Base-by-base conservation (phyloP, 2,888 invertebrate genomes). In the Xanthorhoe designata region DNA sequence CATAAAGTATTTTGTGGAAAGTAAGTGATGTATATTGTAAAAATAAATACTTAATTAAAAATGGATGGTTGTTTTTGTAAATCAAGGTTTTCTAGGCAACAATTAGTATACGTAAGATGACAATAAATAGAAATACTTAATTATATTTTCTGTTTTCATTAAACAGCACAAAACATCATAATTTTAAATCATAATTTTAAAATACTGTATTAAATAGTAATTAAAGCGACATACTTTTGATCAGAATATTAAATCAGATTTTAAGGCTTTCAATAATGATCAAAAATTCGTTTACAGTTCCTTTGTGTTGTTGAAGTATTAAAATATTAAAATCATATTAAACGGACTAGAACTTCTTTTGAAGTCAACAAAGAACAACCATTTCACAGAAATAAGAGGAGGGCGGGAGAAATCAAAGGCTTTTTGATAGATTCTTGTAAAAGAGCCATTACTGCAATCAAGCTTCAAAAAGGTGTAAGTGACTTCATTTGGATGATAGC, bases 391-490 rank as follows among this genome's bases (percentile, higher is more conserved):
- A 78, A 77, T 73, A 74, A 63, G 69, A 74, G 65, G 6, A 4
- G 10, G 38, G 2, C 13, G 45, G 29, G 50, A 68, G 73, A 66
- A 80, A 78, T 81, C 80, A 81, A 79, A 82, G 68, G 76, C 73
- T 77, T 75, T 76, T 78, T 70, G 75, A 72, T 76, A 67, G 70
- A 74, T 74, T 75, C 75, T 71, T 74, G 74, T 73, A 78, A 83
- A 84, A 82, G 79, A 75, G 74, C 82, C 82, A 86, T 88, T 87
- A 86, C 80, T 86, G 84, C 84, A 82, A 82, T 78, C 78, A 72
- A 75, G 84, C 84, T 85, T 87, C 85, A 81, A 85, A 87, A 86
- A 85, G 83, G 82, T 83, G 84, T 83, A 81, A 84, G 81, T 82
- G 86, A 80, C 82, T 79, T 86, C 84, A 87, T 87, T 88, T 86